Conservation (phyloP, 2,797 vertebrate genomes). For the Mormyrops boulengeri region DNA sequence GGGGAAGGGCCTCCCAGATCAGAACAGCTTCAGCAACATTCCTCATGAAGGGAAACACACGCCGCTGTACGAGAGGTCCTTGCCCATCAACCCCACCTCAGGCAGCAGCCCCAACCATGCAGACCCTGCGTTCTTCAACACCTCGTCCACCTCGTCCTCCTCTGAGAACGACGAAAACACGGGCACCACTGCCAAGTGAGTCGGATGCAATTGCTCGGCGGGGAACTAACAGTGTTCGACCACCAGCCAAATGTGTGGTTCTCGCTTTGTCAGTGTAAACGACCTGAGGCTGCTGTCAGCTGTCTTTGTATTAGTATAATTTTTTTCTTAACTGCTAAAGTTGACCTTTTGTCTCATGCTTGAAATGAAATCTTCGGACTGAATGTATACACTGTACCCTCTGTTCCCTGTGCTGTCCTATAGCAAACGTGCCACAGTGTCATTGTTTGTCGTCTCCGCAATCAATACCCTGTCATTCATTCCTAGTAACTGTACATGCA, state of each 20-base stretch:
- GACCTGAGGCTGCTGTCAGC: neutral
- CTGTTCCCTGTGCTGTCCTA: neutral
- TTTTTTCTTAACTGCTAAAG: neutral
- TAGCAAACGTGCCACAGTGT: neutral
- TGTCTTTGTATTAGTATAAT: neutral
- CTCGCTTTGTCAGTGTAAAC: neutral
- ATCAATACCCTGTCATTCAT: constrained; percentile 9
- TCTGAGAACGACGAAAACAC: constrained; percentile 81
- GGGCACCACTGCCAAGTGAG: constrained; percentile 81
- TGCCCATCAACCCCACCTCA: constrained; percentile 73
- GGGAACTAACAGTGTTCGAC: neutral
- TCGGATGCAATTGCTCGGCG: constrained; percentile 24
- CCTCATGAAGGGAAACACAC: constrained; percentile 87
- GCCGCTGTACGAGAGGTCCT: constrained; percentile 85
- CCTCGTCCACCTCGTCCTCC: constrained; percentile 80
- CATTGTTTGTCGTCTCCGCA: neutral
- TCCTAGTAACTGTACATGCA: constrained; percentile 10
- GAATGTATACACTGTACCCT: neutral
- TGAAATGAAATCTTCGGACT: neutral
- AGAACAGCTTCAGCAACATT: constrained; percentile 85
- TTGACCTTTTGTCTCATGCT: constrained; percentile 1
- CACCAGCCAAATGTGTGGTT: neutral
- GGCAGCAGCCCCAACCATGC: constrained; percentile 72
- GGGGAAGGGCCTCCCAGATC: constrained; percentile 70
- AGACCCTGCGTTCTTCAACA: constrained; percentile 73